Evolutionary conservation across 2,797 vertebrate species (phyloP), one percentile per base, ranked within the genome.

Genomic region (Microhierax caerulescens): DNA sequence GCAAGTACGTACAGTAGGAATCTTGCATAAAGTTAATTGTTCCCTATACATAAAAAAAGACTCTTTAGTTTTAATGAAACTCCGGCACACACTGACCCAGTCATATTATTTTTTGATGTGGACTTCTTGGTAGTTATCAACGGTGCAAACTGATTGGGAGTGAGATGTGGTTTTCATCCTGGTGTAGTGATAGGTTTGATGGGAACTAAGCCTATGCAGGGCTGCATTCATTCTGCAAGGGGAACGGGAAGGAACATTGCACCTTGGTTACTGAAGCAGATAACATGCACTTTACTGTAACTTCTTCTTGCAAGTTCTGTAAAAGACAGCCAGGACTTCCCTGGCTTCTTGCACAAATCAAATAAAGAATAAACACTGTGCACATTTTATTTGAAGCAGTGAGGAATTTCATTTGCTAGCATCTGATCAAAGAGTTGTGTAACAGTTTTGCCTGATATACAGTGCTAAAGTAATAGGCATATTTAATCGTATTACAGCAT

Each of bases 21-120:
- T 60, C 95, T 94, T 95, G 90, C 88, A 92, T 95, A 22, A 69
- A 92, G 43, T 95, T 97, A 96, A 94, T 94, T 96, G 88, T 93
- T 93, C 54, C 37, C 32, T 76, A 53, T 56, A 90, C 82, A 90
- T 86, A 93, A 93, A 93, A 93, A 94, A 87, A 45, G 34, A 53
- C 63, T 92, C 30, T 13, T 81, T 59, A 41, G 39, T 94, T 92
- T 93, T 95, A 95, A 90, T 86, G 54, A 97, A 67, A 22, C 39
- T 78, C 56, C 79, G 39, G 51, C 39, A 36, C 30, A 16, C n/a
- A 67, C 27, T 76, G 85, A 73, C 73, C 41, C 18, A 59, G 65
- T 23, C 69, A 23, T 27, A 57, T 65, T 68, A 60, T 61, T 91
- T 82, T 77, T n/a, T 1, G 0, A 7, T 75, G 34, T 48, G n/a